A percentile compares a stretch with the other conserved stretches of the same genome.
These are phyloP conservation scores for Zaprionus davidi DNA, from an alignment of 1,140 invertebrate genomes.

Conservation along the genomic window DNA sequence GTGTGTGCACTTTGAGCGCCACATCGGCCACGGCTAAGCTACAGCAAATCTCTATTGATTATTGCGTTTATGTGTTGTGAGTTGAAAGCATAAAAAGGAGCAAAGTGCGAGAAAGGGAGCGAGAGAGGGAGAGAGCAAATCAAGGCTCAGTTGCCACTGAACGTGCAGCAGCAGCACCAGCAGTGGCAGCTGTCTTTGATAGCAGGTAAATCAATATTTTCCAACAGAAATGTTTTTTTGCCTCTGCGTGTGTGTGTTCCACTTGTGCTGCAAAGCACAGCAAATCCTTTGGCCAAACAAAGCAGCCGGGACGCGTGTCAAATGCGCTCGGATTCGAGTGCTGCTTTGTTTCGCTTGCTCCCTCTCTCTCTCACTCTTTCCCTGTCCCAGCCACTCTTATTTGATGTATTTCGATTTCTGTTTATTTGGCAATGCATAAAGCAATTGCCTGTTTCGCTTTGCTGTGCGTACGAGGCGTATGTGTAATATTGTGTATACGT, in stretches of 20 bases:
- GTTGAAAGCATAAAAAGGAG: conserved; percentile 51
- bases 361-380: not conserved
- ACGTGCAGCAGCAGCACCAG: conserved; percentile 37
- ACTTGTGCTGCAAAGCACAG: conserved; percentile 1
- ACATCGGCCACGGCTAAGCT: conserved; percentile 37
- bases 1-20: conserved; percentile 2
- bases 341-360: conserved; percentile 38
- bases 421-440: conserved; percentile 43
- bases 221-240: conserved; percentile 63
- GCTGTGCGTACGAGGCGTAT: conserved; percentile 15
- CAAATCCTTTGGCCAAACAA: conserved; percentile 60
- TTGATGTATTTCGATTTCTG: conserved; percentile 23
- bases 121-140: not conserved
- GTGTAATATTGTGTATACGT: conserved; percentile 23
- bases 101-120: conserved; percentile 6
- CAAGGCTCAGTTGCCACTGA: conserved; percentile 13
- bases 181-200: conserved; percentile 70
- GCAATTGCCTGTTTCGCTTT: conserved; percentile 26
- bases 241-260: not conserved
- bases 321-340: conserved; percentile 39
- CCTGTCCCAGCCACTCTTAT: conserved; percentile 26
- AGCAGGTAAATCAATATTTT: conserved; percentile 82
- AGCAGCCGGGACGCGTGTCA: conserved; percentile 41
- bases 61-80: conserved; percentile 66
- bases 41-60: conserved; percentile 74